Percentiles rank a stretch among this genome's conserved stretches.
Conservation (phyloP, 2,888 invertebrate genomes). For the Kryphioiulus occultus region DNA sequence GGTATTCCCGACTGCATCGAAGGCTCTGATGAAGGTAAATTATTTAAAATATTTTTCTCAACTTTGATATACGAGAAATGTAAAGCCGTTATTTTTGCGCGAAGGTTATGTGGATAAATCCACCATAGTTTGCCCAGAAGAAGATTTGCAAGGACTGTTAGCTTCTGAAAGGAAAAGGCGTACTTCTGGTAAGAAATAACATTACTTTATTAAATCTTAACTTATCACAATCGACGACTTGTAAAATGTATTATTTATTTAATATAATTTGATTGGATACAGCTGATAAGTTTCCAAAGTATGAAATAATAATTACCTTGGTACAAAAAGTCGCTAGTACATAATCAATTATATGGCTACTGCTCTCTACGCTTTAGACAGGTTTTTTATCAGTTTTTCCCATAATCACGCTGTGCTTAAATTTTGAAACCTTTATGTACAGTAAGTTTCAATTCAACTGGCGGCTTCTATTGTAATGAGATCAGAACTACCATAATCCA, state of each 20-base stretch:
- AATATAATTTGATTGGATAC: background rate
- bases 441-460: background rate
- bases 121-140: constrained; percentile 55
- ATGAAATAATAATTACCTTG: background rate
- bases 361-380: background rate
- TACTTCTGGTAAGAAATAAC: constrained; percentile 45
- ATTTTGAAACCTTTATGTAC: background rate
- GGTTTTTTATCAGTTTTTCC: background rate
- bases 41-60: background rate
- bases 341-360: background rate
- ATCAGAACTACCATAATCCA: background rate
- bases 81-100: background rate
- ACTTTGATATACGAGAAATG: background rate
- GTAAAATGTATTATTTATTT: background rate
- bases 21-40: constrained; percentile 64
- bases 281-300: background rate
- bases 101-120: constrained; percentile 53
- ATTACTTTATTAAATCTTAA: background rate
- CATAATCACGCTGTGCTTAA: background rate
- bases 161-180: constrained; percentile 50
- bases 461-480: background rate
- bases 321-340: background rate
- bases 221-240: background rate
- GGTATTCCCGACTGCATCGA: constrained; percentile 63
- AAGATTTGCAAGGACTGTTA: constrained; percentile 51